Base-by-base conservation (phyloP, 1,140 invertebrate species). In the Centruroides sculpturatus region DNA sequence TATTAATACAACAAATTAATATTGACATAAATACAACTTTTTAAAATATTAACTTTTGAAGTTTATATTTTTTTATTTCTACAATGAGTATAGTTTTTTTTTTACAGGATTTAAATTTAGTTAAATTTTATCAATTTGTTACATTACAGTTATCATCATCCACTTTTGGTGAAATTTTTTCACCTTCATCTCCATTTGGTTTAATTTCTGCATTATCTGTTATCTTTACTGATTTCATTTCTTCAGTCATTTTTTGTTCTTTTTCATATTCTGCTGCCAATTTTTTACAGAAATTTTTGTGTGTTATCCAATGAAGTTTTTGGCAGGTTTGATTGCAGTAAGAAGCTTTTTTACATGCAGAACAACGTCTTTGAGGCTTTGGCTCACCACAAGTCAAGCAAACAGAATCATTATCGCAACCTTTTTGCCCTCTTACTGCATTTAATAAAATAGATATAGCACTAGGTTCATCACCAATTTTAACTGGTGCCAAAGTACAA, bases 301-400 rank as follows among this genome's bases (percentile, higher is more conserved):
- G 95, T 65, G 89, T 83, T 67, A 87, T 85, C 95, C 95, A 98
- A 75, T 98, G 93, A 7, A 96, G 74, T 67, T 89, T 83, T 73
- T 98, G 95, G 74, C 96, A 99, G 67, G 86, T 83, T 64, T 87
- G 79, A 72, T 94, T 86, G 76, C 96, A 99, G 72, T 99, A 99
- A 67, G 87, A 82, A 11, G 92, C 89, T 59, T 82, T 82, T 80
- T 94, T 94, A 74, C 94, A 98, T 71, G 88, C 89, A n/a, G 89
- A 86, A 74, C 95, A 98, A 73, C 92, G 92, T 71, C 94, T 96
- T 8, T 81, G 78, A 7, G 89, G 87, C 66, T 87, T 86, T 60
- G 90, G 84, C 69, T 93, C 85, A 1, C 87, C 85, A 74, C 95
- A 99, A 1, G 92, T 89, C 41, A 81, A 80, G 74, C 95, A 99